Conservation (phyloP, 2,888 invertebrate genomes). For the Metallyticus violacea region DNA sequence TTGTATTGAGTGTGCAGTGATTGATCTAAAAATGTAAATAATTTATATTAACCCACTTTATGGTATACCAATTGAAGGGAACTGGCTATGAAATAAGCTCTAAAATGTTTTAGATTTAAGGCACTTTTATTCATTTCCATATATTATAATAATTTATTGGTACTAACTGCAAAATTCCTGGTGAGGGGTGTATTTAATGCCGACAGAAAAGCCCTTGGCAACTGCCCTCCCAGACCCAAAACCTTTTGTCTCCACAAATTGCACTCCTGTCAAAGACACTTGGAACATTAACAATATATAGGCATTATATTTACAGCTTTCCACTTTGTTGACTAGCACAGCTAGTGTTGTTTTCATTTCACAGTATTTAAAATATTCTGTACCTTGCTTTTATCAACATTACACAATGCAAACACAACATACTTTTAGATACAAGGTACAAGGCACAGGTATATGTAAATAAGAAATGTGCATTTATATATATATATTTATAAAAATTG, state of each 20-base stretch:
- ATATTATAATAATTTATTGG: neutral
- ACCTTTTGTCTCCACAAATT: neutral
- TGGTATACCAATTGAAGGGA: too few relatives aligned
- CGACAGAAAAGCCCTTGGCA: too few relatives aligned
- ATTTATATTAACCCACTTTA: too few relatives aligned
- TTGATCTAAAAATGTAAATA: too few relatives aligned
- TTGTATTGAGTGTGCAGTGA: too few relatives aligned
- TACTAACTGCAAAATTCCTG: too few relatives aligned
- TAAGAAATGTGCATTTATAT: neutral
- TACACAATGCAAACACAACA: neutral
- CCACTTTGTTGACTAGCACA: conserved; percentile 2
- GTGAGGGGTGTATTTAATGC: neutral
- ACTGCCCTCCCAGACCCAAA: neutral
- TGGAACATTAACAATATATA: neutral
- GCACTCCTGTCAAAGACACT: conserved; percentile 3
- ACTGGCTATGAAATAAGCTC: too few relatives aligned
- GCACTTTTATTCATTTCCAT: conserved; percentile 9
- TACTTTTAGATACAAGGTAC: neutral
- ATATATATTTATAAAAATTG: neutral
- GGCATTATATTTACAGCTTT: neutral
- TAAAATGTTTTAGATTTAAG: conserved; percentile 4
- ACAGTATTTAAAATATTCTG: neutral
- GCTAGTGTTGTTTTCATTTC: neutral
- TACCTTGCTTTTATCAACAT: neutral
- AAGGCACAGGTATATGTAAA: neutral